phyloP scores from a whole-genome alignment of 2,888 invertebrate genomes.

The Pyrochroa serraticornis region DNA sequence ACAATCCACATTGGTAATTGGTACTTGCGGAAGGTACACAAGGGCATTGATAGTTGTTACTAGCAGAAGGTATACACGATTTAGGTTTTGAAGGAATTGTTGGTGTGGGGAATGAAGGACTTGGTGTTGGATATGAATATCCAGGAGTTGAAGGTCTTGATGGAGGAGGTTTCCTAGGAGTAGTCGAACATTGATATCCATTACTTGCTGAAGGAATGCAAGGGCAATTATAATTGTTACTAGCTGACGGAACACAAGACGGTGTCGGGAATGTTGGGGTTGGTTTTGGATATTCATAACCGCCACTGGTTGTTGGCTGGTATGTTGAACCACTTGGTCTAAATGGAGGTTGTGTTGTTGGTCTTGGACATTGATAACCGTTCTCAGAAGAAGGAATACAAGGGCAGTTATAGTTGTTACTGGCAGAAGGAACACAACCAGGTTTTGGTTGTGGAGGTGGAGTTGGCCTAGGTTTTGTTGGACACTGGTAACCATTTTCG shows the following conservation, averaged over 20 bases:
- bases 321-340: constrained; percentile 2
- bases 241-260: constrained; percentile 3
- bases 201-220: constrained; percentile 1
- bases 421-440: too few species aligned
- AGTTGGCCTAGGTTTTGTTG: constrained; percentile 10
- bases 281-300: constrained; percentile 6
- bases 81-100: constrained; percentile 10
- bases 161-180: constrained; percentile 22
- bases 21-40: not conserved
- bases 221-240: constrained; percentile 2
- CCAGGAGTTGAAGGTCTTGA: constrained; percentile 42
- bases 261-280: constrained; percentile 2
- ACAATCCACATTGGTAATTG: too few species aligned
- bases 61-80: not conserved
- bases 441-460: constrained; percentile 16
- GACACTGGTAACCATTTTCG: constrained; percentile 12
- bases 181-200: not conserved
- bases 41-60: not conserved
- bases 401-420: too few species aligned
- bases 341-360: not conserved
- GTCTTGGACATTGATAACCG: constrained; percentile 9
- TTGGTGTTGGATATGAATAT: constrained; percentile 54
- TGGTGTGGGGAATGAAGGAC: constrained; percentile 3
- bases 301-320: not conserved
- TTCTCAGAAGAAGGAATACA: not conserved